Evolutionary conservation across 2,797 vertebrate species (phyloP).

Genomic region (Graptemys geographica): DNA sequence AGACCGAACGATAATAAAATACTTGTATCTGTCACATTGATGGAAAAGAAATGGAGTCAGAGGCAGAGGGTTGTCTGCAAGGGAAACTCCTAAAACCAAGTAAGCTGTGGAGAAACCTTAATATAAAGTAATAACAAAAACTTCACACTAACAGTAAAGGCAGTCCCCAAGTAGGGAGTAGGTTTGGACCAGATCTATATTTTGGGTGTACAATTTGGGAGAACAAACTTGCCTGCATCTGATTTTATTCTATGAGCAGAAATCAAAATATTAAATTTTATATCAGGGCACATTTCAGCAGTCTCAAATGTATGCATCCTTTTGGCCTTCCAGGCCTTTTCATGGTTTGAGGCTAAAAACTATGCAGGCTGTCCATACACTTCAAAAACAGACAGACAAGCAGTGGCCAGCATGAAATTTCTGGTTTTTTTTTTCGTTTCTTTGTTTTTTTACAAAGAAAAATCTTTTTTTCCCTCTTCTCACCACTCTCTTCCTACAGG

Average conservation of each 20-base stretch:
- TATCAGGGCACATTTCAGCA: background rate
- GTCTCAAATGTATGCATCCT: background rate
- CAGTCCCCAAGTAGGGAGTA: accelerated
- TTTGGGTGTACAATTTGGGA: background rate
- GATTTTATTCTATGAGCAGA: background rate
- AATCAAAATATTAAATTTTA: background rate
- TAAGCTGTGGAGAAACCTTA: background rate
- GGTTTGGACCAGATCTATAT: background rate
- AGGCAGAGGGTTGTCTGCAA: background rate
- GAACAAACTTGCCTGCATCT: background rate
- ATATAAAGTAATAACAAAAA: too few species aligned
- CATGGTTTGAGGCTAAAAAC: background rate
- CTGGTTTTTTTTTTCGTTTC: too few species aligned
- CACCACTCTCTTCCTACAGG: background rate
- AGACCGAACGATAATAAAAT: background rate
- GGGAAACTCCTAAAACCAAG: background rate
- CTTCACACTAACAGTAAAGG: too few species aligned
- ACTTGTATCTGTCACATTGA: background rate
- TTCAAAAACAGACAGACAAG: background rate
- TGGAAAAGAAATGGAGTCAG: background rate
- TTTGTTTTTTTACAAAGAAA: background rate
- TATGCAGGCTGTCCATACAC: background rate
- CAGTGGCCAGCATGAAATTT: background rate
- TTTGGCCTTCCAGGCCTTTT: background rate
- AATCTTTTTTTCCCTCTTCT: background rate